phyloP scores from a whole-genome alignment of 2,797 vertebrate species.

The Mallotus villosus region DNA sequence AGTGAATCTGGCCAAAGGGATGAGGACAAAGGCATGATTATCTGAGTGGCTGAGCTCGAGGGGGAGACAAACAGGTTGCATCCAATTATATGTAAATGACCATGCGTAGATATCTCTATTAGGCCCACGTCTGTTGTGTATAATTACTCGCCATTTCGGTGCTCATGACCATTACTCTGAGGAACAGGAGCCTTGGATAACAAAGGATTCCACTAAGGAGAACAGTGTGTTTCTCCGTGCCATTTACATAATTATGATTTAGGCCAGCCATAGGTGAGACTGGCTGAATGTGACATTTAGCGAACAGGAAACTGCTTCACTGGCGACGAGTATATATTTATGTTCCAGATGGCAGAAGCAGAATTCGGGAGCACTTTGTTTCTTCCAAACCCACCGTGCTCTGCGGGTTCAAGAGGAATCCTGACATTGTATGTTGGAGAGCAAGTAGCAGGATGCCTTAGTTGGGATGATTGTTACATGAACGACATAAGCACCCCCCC shows the following conservation, averaged over 20 bases:
- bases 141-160: constrained; percentile 44
- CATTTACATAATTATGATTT: constrained; percentile 51
- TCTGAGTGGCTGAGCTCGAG: too few relatives aligned
- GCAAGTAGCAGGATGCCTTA: too few relatives aligned
- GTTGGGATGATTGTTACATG: too few relatives aligned
- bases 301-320: constrained; percentile 36
- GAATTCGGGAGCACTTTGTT: background rate
- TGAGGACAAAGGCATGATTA: too few relatives aligned
- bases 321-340: constrained; percentile 8
- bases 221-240: constrained; percentile 16
- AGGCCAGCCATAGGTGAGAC: constrained; percentile 29
- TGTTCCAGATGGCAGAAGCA: background rate
- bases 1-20: too few relatives aligned
- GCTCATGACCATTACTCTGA: constrained; percentile 40
- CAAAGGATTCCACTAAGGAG: constrained; percentile 27
- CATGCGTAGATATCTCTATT: constrained; percentile 40
- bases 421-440: background rate
- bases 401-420: background rate
- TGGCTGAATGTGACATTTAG: constrained; percentile 34
- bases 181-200: constrained; percentile 33
- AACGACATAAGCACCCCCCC: background rate
- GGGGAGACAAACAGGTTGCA: constrained; percentile 16
- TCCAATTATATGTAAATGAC: constrained; percentile 47
- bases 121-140: constrained; percentile 21
- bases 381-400: background rate